Conservation (phyloP, 2,888 invertebrate genomes). For the Calameuta idolon region DNA sequence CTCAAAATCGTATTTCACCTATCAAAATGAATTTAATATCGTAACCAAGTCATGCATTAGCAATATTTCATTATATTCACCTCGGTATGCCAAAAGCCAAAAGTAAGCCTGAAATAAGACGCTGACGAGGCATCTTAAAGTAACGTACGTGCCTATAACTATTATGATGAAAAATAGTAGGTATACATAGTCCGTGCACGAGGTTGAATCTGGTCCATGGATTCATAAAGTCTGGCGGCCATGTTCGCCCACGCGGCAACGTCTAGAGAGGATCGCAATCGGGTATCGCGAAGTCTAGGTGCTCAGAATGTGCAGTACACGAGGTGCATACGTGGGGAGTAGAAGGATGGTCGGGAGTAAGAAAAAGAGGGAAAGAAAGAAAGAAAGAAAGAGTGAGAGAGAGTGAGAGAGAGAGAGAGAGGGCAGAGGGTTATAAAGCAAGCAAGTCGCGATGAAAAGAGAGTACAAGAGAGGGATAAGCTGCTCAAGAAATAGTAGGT, state of each 20-base stretch:
- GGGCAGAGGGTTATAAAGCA: conserved; percentile 18
- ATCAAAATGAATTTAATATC: not conserved
- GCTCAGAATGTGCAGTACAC: not conserved
- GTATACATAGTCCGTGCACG: conserved; percentile 23
- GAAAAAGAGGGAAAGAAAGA: conserved; percentile 8
- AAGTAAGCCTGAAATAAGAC: not conserved
- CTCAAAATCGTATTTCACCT: not conserved
- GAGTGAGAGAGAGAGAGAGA: conserved; percentile 16
- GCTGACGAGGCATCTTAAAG: not conserved
- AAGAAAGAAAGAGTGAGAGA: conserved; percentile 9
- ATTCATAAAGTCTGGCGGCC: conserved; percentile 52
- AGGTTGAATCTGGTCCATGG: conserved; percentile 62
- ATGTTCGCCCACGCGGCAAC: conserved; percentile 49
- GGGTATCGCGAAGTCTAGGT: not conserved
- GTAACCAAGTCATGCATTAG: not conserved
- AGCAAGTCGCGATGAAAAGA: conserved; percentile 16
- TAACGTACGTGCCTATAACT: not conserved
- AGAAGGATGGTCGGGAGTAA: not conserved
- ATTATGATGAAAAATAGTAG: not conserved
- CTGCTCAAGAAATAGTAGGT: conserved; percentile 28
- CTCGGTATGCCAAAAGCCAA: not conserved
- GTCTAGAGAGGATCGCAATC: not conserved
- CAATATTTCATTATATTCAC: not conserved
- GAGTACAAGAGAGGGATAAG: conserved; percentile 23
- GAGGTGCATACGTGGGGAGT: conserved; percentile 9